phyloP scores from a whole-genome alignment of 2,113 vertebrate genomes.

The Hemiscyllium ocellatum region DNA sequence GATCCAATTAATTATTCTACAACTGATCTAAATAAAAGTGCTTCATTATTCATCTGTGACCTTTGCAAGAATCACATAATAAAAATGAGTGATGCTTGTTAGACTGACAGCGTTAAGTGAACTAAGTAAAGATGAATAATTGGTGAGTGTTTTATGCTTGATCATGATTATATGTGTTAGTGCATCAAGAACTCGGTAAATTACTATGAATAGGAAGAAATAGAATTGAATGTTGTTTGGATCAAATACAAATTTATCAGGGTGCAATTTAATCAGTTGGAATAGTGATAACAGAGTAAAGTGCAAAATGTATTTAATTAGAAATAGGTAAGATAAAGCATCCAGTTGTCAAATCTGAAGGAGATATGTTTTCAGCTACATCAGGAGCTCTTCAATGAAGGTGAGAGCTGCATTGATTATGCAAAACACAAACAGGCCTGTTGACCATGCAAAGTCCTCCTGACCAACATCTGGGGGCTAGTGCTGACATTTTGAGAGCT shows the following conservation, averaged over 20 bases:
- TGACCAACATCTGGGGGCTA: too few relatives aligned
- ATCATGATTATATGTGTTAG: conserved; percentile 18
- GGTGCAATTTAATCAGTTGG: neutral
- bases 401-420: neutral
- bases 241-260: neutral
- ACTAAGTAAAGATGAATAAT: neutral
- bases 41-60: neutral
- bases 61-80: neutral
- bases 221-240: neutral
- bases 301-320: conserved; percentile 25
- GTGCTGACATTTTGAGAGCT: too few relatives aligned
- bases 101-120: neutral
- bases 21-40: neutral
- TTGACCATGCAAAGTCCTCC: too few relatives aligned
- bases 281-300: conserved; percentile 11
- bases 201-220: neutral
- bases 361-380: neutral
- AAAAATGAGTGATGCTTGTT: neutral
- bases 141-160: neutral
- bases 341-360: conserved; percentile 14
- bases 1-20: neutral
- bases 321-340: neutral
- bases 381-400: neutral
- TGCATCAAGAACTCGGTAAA: neutral
- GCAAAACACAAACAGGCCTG: too few relatives aligned